These are phyloP conservation scores for Acheta domesticus DNA, from an alignment of 2,888 invertebrate species.

Conservation along the genomic window DNA sequence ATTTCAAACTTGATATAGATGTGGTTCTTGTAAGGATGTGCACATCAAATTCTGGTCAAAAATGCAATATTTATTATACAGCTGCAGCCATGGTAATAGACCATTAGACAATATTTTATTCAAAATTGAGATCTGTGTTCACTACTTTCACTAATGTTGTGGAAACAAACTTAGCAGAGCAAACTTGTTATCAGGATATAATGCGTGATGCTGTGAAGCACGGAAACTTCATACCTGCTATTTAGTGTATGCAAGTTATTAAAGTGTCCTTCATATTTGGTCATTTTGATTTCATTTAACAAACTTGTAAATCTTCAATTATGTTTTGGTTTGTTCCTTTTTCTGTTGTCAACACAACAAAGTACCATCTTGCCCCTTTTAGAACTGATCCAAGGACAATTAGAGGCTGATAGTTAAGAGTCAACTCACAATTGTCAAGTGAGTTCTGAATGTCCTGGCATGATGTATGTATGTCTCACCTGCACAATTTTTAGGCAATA, in stretches of 20 bases:
- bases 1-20: not conserved
- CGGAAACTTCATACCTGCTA: not conserved
- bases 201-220: not conserved
- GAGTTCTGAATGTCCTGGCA: conserved; percentile 1
- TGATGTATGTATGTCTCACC: not conserved
- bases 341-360: not conserved
- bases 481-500: conserved; percentile 18
- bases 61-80: not conserved
- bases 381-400: not conserved
- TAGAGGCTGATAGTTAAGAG: not conserved
- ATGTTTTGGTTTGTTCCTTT: not conserved
- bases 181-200: not conserved
- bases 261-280: not conserved
- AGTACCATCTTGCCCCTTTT: not conserved
- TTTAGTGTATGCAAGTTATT: not conserved
- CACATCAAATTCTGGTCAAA: not conserved
- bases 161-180: not conserved
- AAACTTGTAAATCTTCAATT: not conserved
- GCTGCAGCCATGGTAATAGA: conserved; percentile 1
- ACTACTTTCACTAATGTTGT: not conserved
- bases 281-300: conserved; percentile 11
- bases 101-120: not conserved
- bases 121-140: not conserved
- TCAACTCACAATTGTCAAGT: not conserved
- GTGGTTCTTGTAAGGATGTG: not conserved